Evolutionary conservation across 2,888 invertebrate species (phyloP), one percentile per base, ranked within the genome.

Genomic region (Molanna angustata): DNA sequence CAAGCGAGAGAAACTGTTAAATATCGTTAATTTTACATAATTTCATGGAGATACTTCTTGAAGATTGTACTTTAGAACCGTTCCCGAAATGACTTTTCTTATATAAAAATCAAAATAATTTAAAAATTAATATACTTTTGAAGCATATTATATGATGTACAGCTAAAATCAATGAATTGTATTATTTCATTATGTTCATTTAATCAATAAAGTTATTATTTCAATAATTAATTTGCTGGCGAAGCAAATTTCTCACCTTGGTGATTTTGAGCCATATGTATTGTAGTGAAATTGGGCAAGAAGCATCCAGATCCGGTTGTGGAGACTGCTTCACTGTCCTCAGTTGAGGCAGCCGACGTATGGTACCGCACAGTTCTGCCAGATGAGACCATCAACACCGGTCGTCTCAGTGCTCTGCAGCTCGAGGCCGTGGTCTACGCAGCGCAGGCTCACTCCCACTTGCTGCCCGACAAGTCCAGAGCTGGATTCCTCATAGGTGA

Each of bases 291-390:
- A 73, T 74, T 95, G 46, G 99, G 99, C 9, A 85, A 86, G 63
- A 92, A 94, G 66, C 99, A 99, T 80, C 99, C 99, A 0, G 99
- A 99, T 75, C 90, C 94, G 0, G 98, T 99, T 4, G 99, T 99
- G 6, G 99, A 99, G 72, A 99, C 99, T 0, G 96, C 96, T 6
- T 97, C 98, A 0, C 77, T 99, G 39, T 94, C 96, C 0, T 95
- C 94, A 32, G 96, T 98, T 46, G 92, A 93, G 65, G 94, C 97
- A 0, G 90, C 91, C 1, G 94, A 97, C 69, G 90, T 96, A 49
- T 89, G 89, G 77, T 98, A 97, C 74, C 79, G 82, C 60, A 60
- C 90, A 46, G 88, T 91, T 7, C 79, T 93, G 62, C 96, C 98
- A 0, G 86, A 85, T 49, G 86, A 91, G 62, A 85, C 88, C 0